Evolutionary conservation across 2,113 vertebrate genomes (phyloP).

Genomic region (Neotragus pygmaeus): DNA sequence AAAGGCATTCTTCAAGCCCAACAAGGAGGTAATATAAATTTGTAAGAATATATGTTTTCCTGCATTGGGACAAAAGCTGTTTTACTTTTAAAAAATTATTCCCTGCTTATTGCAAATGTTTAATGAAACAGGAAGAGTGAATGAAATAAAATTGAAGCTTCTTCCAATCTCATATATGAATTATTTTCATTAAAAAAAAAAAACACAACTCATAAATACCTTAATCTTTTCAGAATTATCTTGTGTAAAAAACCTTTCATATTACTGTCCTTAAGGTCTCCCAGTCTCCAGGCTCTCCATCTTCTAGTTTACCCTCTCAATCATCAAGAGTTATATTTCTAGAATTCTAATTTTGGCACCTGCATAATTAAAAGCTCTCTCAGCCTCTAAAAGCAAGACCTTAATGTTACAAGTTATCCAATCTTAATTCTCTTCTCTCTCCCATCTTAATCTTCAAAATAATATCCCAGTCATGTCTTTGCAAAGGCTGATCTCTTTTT

Average conservation of each 20-base stretch:
- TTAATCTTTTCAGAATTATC: neutral
- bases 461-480: neutral
- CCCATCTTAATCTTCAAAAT: neutral
- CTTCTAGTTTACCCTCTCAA: neutral
- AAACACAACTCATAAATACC: neutral
- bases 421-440: neutral
- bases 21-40: neutral
- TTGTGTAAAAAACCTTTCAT: neutral
- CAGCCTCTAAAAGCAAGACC: neutral
- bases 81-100: neutral
- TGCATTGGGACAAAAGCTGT: neutral
- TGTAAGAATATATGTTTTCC: neutral
- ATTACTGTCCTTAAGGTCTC: neutral
- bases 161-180: neutral
- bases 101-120: neutral
- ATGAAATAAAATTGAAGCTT: neutral
- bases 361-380: neutral
- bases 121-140: neutral
- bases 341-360: neutral
- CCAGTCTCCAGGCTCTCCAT: neutral
- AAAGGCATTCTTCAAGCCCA: neutral
- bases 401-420: neutral
- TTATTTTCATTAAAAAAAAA: slow-evolving; percentile 34
- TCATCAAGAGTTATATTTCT: neutral
- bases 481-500: neutral